Evolutionary conservation across 1,140 invertebrate species (phyloP).

Genomic region (Campodea augens): DNA sequence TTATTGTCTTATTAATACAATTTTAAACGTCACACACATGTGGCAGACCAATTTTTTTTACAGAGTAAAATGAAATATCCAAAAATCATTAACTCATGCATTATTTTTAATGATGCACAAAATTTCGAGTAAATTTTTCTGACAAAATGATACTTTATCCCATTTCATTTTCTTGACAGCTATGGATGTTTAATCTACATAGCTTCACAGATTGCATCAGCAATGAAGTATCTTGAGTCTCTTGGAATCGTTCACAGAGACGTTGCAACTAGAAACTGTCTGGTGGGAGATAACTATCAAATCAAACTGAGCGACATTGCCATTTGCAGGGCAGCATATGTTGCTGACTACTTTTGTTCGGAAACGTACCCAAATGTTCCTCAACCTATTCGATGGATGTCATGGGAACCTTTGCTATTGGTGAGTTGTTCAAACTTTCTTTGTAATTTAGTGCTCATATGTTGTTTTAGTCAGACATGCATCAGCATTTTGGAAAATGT

Average conservation of each 20-base stretch:
- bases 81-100: too few species aligned
- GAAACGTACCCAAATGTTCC: conserved; percentile 43
- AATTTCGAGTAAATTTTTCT: too few species aligned
- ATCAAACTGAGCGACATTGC: conserved; percentile 69
- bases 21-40: too few species aligned
- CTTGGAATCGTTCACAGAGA: conserved; percentile 60
- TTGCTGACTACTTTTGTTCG: conserved; percentile 47
- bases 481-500: too few species aligned
- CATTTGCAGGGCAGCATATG: conserved; percentile 41
- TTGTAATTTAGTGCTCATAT: too few species aligned
- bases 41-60: too few species aligned
- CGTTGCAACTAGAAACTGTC: conserved; percentile 60
- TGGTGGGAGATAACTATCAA: conserved; percentile 53
- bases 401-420: conserved; percentile 44
- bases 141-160: too few species aligned
- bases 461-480: too few species aligned
- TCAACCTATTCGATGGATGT: conserved; percentile 48
- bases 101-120: too few species aligned
- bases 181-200: conserved; percentile 42
- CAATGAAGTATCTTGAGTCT: conserved; percentile 68
- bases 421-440: too few species aligned
- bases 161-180: conserved; percentile 28
- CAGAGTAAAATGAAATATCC: too few species aligned
- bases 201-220: conserved; percentile 53
- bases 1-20: too few species aligned